Conservation (phyloP, 2,797 vertebrate species). For the Hydrophis major region DNA sequence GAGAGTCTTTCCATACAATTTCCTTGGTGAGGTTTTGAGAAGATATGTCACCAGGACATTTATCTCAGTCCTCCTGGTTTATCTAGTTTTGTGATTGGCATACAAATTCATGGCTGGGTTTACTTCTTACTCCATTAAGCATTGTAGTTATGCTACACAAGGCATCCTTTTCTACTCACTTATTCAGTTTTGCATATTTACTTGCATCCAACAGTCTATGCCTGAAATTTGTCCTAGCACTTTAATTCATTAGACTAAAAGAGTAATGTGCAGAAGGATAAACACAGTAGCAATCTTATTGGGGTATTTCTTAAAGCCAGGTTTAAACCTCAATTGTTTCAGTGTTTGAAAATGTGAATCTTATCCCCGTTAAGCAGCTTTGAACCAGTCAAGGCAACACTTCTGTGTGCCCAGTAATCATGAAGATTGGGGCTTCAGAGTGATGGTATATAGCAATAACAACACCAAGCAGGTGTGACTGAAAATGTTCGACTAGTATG, state of each 20-base stretch:
- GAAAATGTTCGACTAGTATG: neutral
- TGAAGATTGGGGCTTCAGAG: neutral
- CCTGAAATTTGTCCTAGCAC: neutral
- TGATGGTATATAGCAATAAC: neutral
- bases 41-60: neutral
- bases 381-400: neutral
- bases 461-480: neutral
- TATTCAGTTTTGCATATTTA: neutral
- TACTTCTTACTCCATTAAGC: neutral
- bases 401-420: neutral
- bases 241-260: neutral
- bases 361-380: neutral
- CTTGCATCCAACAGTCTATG: neutral
- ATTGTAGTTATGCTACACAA: neutral
- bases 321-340: neutral
- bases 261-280: neutral
- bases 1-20: neutral
- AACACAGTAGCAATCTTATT: neutral
- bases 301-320: neutral
- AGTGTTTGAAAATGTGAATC: neutral
- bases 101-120: neutral
- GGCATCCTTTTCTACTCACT: neutral
- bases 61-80: neutral
- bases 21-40: neutral
- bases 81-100: neutral